Conservation (phyloP, 2,113 vertebrate genomes). For the Pycnonotus jocosus region DNA sequence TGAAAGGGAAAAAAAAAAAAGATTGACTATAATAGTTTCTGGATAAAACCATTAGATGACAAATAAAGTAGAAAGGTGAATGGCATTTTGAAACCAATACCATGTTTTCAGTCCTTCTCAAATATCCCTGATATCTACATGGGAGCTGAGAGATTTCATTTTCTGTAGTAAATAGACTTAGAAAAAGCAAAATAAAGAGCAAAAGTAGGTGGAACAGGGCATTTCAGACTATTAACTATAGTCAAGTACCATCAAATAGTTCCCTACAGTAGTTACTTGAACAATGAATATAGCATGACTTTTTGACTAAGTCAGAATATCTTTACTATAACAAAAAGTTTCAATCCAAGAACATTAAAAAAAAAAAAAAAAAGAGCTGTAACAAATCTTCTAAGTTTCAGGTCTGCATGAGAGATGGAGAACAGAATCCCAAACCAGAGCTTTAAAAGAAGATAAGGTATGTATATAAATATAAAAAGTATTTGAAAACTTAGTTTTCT, state of each 20-base stretch:
- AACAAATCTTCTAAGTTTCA: not conserved
- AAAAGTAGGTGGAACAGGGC: not conserved
- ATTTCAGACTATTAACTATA: not conserved
- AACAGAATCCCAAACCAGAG: not conserved
- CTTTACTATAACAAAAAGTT: not conserved
- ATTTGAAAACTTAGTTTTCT: not conserved
- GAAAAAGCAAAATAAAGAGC: not conserved
- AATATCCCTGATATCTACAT: not conserved
- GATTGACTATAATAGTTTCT: not conserved
- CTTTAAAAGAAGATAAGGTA: not conserved
- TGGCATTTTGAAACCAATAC: not conserved
- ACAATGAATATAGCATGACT: not conserved
- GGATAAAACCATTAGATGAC: not conserved
- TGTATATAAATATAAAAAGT: not conserved
- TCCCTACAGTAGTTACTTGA: not conserved
- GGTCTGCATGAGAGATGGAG: not conserved
- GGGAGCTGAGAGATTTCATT: not conserved
- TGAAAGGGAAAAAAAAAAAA: not conserved
- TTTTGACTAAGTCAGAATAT: not conserved
- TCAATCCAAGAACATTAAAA: not conserved
- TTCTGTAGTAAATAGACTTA: not conserved
- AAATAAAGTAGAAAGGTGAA: not conserved
- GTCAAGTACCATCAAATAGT: not conserved
- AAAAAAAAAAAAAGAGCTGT: not conserved
- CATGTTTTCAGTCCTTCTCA: not conserved